Evolutionary conservation across 2,888 invertebrate species (phyloP).

Genomic region (Odontocerum albicorne): DNA sequence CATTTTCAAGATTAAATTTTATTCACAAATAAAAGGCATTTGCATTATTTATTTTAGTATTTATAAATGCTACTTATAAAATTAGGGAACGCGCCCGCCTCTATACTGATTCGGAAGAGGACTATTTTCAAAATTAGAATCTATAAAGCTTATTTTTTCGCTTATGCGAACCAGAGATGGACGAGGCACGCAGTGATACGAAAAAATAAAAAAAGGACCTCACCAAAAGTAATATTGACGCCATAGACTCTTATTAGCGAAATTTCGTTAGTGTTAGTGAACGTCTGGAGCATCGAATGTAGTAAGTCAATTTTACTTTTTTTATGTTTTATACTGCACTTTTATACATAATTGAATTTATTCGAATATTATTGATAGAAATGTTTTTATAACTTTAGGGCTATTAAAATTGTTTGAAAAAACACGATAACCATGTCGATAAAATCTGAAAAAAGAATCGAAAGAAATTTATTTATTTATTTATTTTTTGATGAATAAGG

Average conservation of each 20-base stretch:
- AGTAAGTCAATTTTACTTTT: too few relatives aligned
- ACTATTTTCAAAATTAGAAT: slow-evolving; percentile 35
- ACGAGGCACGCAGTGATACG: slow-evolving; percentile 34
- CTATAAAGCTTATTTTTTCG: slow-evolving; percentile 30
- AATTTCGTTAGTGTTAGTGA: slow-evolving; percentile 25
- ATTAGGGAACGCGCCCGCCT: slow-evolving; percentile 22
- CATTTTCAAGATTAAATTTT: too few relatives aligned
- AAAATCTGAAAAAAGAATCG: too few relatives aligned
- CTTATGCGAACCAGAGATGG: slow-evolving; percentile 27
- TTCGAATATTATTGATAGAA: not conserved
- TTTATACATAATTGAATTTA: too few relatives aligned
- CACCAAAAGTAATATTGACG: slow-evolving; percentile 33
- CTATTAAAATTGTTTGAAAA: too few relatives aligned
- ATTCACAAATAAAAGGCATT: too few relatives aligned
- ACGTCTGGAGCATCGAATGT: not conserved
- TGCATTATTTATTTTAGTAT: too few relatives aligned
- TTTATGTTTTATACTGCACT: too few relatives aligned
- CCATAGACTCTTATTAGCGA: slow-evolving; percentile 30
- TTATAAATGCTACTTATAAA: not conserved
- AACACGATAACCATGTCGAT: too few relatives aligned
- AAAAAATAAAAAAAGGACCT: slow-evolving; percentile 29
- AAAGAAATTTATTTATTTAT: too few relatives aligned
- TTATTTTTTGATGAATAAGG: too few relatives aligned
- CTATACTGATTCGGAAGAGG: slow-evolving; percentile 29
- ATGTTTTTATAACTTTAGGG: not conserved